phyloP scores from a whole-genome alignment of 2,888 invertebrate species.

The Brassicogethes aeneus region DNA sequence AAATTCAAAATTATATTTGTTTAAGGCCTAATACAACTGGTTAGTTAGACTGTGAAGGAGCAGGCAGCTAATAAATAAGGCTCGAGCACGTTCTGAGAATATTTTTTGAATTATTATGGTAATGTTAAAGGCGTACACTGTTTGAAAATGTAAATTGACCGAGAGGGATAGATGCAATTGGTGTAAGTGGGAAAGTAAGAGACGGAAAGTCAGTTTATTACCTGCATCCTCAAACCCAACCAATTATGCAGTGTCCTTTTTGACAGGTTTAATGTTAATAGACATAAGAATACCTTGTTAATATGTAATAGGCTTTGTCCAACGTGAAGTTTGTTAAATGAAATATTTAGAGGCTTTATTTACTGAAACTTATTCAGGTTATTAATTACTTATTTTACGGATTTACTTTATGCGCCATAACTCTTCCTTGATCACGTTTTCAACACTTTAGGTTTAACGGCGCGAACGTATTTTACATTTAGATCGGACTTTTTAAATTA shows the following conservation, averaged over 20 bases:
- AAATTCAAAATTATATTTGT: constrained; percentile 32
- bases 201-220: constrained; percentile 39
- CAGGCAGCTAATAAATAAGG: constrained; percentile 11
- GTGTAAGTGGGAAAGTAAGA: constrained; percentile 13
- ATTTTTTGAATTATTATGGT: constrained; percentile 42
- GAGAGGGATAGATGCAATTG: constrained; percentile 13
- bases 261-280: constrained; percentile 44
- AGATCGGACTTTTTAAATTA: background rate
- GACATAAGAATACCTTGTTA: constrained; percentile 42
- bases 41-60: constrained; percentile 31
- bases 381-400: constrained; percentile 4
- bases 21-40: constrained; percentile 23
- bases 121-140: constrained; percentile 42
- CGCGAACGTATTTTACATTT: background rate
- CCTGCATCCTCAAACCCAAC: constrained; percentile 40
- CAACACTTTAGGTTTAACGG: background rate
- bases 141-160: constrained; percentile 43
- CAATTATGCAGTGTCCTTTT: constrained; percentile 43
- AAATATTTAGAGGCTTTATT: constrained; percentile 14
- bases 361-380: constrained; percentile 3
- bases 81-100: constrained; percentile 30
- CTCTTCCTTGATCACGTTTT: background rate
- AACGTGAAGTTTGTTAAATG: constrained; percentile 29
- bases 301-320: constrained; percentile 41
- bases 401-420: constrained; percentile 1